Conservation (phyloP, 2,888 invertebrate species). For the Parnassius glacialis region DNA sequence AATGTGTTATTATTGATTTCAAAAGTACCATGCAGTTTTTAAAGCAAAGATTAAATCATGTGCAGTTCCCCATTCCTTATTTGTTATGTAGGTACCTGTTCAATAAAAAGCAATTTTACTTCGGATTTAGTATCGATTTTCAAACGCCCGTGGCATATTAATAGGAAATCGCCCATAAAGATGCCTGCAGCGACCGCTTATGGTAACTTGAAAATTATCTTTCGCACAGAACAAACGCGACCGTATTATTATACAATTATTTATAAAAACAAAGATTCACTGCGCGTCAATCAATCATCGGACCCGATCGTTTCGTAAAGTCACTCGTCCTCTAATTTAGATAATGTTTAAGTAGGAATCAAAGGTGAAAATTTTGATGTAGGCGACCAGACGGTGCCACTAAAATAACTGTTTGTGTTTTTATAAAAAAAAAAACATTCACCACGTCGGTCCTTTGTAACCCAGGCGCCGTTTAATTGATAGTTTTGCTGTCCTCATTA, state of each 20-base stretch:
- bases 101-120: constrained; percentile 4
- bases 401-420: constrained; percentile 35
- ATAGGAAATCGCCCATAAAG: constrained; percentile 7
- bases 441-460: constrained; percentile 45
- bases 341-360: constrained; percentile 36
- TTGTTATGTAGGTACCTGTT: background rate
- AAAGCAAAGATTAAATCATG: too few species aligned
- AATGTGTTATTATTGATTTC: too few species aligned
- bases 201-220: constrained; percentile 13
- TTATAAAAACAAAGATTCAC: constrained; percentile 19
- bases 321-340: constrained; percentile 18
- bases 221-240: constrained; percentile 4
- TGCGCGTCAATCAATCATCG: constrained; percentile 26
- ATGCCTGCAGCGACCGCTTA: constrained; percentile 2
- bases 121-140: constrained; percentile 4
- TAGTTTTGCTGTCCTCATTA: constrained; percentile 66
- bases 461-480: constrained; percentile 72
- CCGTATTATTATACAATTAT: constrained; percentile 24
- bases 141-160: constrained; percentile 8
- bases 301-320: constrained; percentile 8
- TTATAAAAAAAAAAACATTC: constrained; percentile 50
- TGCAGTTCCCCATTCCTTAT: background rate
- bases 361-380: constrained; percentile 33
- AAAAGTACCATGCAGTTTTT: too few species aligned
- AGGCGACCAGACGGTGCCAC: constrained; percentile 37